These are phyloP conservation scores for Pseudomyrmex cubaensis DNA, from an alignment of 1,140 invertebrate genomes.

Conservation along the genomic window DNA sequence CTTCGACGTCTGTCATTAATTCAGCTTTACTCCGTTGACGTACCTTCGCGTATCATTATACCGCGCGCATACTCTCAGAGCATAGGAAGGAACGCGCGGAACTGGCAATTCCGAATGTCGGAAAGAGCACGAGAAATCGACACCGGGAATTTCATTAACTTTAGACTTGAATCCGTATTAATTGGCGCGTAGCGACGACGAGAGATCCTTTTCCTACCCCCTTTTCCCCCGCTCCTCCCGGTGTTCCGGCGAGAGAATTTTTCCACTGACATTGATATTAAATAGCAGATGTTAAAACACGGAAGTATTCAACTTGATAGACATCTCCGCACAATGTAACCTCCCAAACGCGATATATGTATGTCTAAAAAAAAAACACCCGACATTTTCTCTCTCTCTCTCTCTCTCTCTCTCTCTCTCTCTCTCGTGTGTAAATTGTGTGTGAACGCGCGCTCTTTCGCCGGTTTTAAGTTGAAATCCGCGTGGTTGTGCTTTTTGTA, in stretches of 20 bases:
- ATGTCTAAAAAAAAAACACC: too few relatives aligned
- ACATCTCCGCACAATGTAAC: neutral
- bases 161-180: slow-evolving; percentile 47
- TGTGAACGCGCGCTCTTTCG: neutral
- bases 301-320: neutral
- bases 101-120: slow-evolving; percentile 59
- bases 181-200: slow-evolving; percentile 16
- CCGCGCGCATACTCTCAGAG: slow-evolving; percentile 36
- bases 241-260: neutral
- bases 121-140: slow-evolving; percentile 61
- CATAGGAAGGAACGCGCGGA: slow-evolving; percentile 51
- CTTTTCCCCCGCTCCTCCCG: neutral
- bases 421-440: slow-evolving; percentile 5
- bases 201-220: slow-evolving; percentile 18
- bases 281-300: neutral
- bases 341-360: neutral
- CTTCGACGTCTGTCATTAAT: slow-evolving; percentile 76
- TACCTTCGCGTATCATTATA: slow-evolving; percentile 62
- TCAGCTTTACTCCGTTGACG: slow-evolving; percentile 71
- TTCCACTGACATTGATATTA: slow-evolving; percentile 15
- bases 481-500: neutral
- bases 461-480: slow-evolving; percentile 1
- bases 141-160: slow-evolving; percentile 58
- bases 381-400: neutral
- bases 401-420: neutral